Conservation (phyloP, 2,797 vertebrate genomes). For the Pygocentrus nattereri region DNA sequence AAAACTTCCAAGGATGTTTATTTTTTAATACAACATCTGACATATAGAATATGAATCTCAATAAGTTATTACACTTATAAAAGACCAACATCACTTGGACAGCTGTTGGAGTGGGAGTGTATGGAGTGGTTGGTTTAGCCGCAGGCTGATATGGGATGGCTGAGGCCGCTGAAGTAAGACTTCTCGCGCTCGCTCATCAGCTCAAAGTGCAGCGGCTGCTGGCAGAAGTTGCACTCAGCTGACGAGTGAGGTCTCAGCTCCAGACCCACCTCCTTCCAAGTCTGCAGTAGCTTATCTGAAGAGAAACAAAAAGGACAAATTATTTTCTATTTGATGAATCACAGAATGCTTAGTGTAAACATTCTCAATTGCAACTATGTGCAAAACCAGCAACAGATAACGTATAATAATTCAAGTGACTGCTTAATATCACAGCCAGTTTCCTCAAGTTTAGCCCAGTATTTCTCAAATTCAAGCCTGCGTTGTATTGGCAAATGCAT, state of each 20-base stretch:
- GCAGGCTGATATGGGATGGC: slow-evolving; percentile 87
- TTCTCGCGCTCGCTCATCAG: slow-evolving; percentile 92
- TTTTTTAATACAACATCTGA: slow-evolving; percentile 33
- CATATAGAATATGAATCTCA: slow-evolving; percentile 14
- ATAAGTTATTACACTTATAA: slow-evolving; percentile 61
- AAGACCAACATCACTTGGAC: slow-evolving; percentile 63
- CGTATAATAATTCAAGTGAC: no score
- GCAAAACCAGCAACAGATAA: no score
- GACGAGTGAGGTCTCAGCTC: slow-evolving; percentile 89
- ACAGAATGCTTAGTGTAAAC: background rate
- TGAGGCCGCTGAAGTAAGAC: slow-evolving; percentile 93
- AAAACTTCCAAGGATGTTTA: slow-evolving; percentile 32
- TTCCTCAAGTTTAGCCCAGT: no score
- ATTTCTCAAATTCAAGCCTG: no score
- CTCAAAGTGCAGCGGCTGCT: slow-evolving; percentile 93
- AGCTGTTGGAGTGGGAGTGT: slow-evolving; percentile 55
- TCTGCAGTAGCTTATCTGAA: slow-evolving; percentile 87
- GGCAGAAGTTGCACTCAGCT: slow-evolving; percentile 93
- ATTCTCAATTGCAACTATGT: background rate
- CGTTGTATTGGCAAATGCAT: no score
- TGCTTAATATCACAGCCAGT: no score
- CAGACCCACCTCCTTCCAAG: slow-evolving; percentile 90
- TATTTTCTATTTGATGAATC: background rate
- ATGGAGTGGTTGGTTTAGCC: slow-evolving; percentile 76
- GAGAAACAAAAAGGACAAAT: background rate